A percentile compares a stretch with the other conserved stretches of the same genome.
phyloP scores from a whole-genome alignment of 2,113 vertebrate genomes.

The Pantherophis guttatus region DNA sequence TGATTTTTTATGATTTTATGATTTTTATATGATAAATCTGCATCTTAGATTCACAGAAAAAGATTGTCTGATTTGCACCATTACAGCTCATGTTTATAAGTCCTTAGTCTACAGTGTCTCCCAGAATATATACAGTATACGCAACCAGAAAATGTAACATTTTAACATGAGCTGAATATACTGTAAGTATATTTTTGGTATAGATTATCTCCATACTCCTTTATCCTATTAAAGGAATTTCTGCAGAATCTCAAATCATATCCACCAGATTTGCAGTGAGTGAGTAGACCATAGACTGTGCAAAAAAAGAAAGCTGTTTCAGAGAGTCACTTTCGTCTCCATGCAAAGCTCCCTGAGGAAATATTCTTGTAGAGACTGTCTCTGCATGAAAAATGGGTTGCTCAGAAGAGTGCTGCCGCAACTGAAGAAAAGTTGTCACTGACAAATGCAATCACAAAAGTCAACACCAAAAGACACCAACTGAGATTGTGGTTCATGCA shows the following conservation, averaged over 20 bases:
- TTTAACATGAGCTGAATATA: background rate
- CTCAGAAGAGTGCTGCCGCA: background rate
- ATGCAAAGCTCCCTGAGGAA: background rate
- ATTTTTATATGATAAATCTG: background rate
- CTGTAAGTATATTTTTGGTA: background rate
- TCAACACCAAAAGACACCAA: background rate
- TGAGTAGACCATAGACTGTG: background rate
- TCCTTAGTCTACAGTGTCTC: background rate
- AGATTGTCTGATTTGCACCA: background rate
- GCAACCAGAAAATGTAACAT: background rate
- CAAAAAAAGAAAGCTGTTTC: background rate
- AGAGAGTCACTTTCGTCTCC: constrained; percentile 2
- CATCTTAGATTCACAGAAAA: background rate
- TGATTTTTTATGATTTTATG: background rate
- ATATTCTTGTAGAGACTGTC: background rate
- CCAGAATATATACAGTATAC: background rate
- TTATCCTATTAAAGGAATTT: background rate
- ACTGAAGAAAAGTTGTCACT: constrained; percentile 1
- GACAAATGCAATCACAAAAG: constrained; percentile 6
- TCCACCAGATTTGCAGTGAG: background rate
- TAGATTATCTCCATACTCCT: background rate
- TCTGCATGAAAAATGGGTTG: constrained; percentile 8
- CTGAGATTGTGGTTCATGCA: background rate
- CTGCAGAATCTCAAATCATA: background rate
- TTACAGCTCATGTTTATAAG: background rate